Conservation (phyloP, 2,113 vertebrate genomes). For the Meles meles region DNA sequence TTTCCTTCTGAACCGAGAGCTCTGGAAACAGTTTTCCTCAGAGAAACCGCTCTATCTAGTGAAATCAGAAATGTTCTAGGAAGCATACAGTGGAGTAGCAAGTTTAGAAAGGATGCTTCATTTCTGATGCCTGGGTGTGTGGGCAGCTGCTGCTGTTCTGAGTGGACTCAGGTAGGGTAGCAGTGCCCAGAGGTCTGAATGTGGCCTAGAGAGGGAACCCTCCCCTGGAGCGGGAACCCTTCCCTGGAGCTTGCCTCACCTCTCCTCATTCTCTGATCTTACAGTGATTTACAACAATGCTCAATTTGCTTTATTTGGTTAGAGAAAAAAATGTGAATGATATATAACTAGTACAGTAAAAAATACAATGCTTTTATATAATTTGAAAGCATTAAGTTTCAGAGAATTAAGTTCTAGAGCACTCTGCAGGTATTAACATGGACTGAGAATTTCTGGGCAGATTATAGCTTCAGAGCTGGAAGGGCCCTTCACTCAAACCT, state of each 20-base stretch:
- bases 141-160: background rate
- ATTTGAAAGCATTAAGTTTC: slow-evolving; percentile 18
- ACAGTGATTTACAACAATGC: background rate
- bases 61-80: background rate
- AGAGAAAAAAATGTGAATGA: background rate
- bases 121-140: accelerated
- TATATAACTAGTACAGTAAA: background rate
- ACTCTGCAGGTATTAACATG: background rate
- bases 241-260: background rate
- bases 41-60: background rate
- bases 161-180: background rate
- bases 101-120: background rate
- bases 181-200: background rate
- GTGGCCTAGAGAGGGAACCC: background rate
- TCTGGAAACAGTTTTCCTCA: background rate
- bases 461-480: background rate
- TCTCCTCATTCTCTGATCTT: background rate
- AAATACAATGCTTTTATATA: background rate
- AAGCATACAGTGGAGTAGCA: background rate
- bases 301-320: background rate
- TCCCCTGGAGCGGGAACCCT: background rate
- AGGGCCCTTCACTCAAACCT: background rate
- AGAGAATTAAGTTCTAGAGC: background rate
- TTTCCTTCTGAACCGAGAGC: background rate
- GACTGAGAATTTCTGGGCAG: background rate